phyloP scores from a whole-genome alignment of 2,888 invertebrate genomes.

The Trilocha varians region DNA sequence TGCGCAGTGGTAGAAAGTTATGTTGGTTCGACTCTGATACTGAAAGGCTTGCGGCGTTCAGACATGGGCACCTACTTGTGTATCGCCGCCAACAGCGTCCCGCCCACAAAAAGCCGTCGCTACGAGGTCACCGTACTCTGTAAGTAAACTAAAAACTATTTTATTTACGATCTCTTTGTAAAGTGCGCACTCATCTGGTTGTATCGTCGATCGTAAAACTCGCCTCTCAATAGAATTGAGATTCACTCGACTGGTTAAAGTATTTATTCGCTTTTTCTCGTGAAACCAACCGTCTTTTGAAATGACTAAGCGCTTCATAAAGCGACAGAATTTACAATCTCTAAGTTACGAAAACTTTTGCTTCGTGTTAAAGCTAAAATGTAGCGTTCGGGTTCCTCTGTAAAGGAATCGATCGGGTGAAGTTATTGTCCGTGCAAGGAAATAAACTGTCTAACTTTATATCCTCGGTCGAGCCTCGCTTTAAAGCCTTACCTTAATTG shows the following conservation, averaged over 20 bases:
- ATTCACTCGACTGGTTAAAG: background rate
- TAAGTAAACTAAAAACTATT: constrained; percentile 66
- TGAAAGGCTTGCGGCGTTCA: constrained; percentile 81
- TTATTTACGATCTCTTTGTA: constrained; percentile 1
- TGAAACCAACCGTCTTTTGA: background rate
- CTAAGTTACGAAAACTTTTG: background rate
- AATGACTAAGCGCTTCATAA: background rate
- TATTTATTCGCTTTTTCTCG: background rate
- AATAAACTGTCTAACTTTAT: constrained; percentile 27
- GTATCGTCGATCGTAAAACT: background rate
- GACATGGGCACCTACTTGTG: constrained; percentile 91
- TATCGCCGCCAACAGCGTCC: constrained; percentile 87
- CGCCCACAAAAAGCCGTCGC: constrained; percentile 86
- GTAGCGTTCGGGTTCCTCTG: background rate
- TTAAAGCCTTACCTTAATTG: constrained; percentile 28
- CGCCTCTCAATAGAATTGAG: background rate
- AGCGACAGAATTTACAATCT: background rate
- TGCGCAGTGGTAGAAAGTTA: constrained; percentile 76
- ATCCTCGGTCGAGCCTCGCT: constrained; percentile 24
- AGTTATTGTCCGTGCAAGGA: constrained; percentile 21
- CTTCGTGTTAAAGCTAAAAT: background rate
- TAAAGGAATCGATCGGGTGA: constrained; percentile 15
- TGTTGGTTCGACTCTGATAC: constrained; percentile 79
- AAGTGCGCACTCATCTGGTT: background rate
- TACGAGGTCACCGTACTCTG: constrained; percentile 87